Percentiles rank a stretch among this genome's conserved stretches.
phyloP scores from a whole-genome alignment of 2,888 invertebrate species.

The Drosophila pseudotalamancana region DNA sequence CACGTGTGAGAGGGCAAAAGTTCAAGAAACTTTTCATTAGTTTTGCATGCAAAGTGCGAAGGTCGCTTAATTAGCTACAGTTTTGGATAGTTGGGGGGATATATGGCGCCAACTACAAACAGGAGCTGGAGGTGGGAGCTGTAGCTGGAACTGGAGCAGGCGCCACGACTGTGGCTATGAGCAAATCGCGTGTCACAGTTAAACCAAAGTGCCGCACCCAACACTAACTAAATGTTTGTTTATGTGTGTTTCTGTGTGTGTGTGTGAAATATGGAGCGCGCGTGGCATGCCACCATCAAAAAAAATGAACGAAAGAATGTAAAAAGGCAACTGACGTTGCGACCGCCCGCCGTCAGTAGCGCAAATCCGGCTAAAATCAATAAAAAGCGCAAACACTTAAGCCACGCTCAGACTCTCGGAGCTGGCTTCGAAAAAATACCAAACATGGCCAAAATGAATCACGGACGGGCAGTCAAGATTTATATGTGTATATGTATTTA shows the following conservation, averaged over 20 bases:
- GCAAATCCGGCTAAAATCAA: conserved; percentile 74
- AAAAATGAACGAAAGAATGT: not conserved
- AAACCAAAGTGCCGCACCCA: conserved; percentile 55
- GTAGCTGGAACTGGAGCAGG: conserved; percentile 16
- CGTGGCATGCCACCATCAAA: conserved; percentile 58
- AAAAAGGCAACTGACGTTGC: conserved; percentile 23
- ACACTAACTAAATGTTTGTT: not conserved
- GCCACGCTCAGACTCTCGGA: conserved; percentile 61
- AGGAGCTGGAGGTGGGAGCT: conserved; percentile 1
- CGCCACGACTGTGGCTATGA: conserved; percentile 51
- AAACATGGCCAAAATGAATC: conserved; percentile 45
- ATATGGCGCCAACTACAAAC: too few species aligned
- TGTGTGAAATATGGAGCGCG: conserved; percentile 63
- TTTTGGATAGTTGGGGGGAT: not conserved
- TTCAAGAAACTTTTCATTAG: conserved; percentile 61
- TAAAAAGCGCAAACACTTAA: conserved; percentile 66
- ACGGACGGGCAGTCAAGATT: conserved; percentile 25
- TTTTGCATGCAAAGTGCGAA: conserved; percentile 49
- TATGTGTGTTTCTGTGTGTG: conserved; percentile 2
- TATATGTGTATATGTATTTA: not conserved
- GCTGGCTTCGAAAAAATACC: too few species aligned
- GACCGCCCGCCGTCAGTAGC: conserved; percentile 40
- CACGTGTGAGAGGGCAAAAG: conserved; percentile 44
- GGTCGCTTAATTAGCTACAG: conserved; percentile 37
- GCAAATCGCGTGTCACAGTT: conserved; percentile 63